phyloP scores from a whole-genome alignment of 2,113 vertebrate genomes.

The Triplophysa tibetana region DNA sequence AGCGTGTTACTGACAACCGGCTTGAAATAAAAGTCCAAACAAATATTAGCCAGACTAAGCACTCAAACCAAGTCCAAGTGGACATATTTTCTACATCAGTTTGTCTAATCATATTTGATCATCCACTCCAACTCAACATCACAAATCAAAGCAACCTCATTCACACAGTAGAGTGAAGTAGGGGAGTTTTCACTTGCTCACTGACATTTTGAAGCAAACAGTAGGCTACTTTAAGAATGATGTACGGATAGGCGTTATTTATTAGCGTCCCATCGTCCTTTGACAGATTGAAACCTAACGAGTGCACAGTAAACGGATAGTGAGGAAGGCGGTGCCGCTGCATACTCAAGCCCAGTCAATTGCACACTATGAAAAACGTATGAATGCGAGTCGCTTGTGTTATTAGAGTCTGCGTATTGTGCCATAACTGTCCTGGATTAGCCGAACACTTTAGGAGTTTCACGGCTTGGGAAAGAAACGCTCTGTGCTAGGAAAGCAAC shows the following conservation, averaged over 20 bases:
- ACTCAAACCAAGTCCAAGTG: too few relatives aligned
- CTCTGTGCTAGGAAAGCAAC: neutral
- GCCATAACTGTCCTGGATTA: slow-evolving; percentile 12
- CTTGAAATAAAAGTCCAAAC: too few relatives aligned
- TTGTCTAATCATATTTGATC: too few relatives aligned
- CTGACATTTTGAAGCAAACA: slow-evolving; percentile 20
- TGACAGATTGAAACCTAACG: slow-evolving; percentile 43
- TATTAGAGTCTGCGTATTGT: slow-evolving; percentile 9
- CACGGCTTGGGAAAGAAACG: slow-evolving; percentile 19
- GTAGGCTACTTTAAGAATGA: slow-evolving; percentile 5
- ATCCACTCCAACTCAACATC: too few relatives aligned
- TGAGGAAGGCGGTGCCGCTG: slow-evolving; percentile 11
- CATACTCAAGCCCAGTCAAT: neutral
- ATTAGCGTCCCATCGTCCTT: slow-evolving; percentile 20
- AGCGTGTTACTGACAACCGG: too few relatives aligned
- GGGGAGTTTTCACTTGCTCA: neutral
- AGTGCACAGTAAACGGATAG: slow-evolving; percentile 29
- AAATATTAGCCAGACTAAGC: too few relatives aligned
- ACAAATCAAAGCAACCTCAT: neutral
- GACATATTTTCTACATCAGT: too few relatives aligned
- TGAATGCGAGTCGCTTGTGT: neutral
- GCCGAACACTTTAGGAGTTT: neutral
- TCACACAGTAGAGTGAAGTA: neutral
- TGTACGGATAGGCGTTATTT: slow-evolving; percentile 44
- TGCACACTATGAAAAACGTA: neutral